Evolutionary conservation across 2,797 vertebrate species (phyloP).

Genomic region (Nannoperca australis): DNA sequence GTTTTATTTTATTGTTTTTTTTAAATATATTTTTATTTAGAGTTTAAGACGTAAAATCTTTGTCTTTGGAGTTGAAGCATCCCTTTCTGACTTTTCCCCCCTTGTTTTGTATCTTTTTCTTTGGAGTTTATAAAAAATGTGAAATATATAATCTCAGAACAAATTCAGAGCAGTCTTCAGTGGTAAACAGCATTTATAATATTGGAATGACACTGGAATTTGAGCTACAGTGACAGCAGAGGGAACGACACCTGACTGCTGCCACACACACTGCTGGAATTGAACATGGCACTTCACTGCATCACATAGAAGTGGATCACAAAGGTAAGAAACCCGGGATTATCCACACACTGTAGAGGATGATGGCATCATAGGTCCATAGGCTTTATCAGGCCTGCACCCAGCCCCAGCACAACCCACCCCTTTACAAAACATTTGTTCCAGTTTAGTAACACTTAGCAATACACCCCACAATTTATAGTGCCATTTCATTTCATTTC

Average conservation of each 20-base stretch:
- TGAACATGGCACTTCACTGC: slow-evolving; percentile 30
- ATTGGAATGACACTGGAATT: neutral
- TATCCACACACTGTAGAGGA: too few relatives aligned
- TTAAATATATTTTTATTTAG: too few relatives aligned
- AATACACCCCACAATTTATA: neutral
- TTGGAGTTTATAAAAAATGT: slow-evolving; percentile 1
- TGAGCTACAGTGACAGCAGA: neutral
- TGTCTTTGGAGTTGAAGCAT: neutral
- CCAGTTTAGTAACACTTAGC: neutral
- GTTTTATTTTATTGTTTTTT: too few relatives aligned
- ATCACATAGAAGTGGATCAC: slow-evolving; percentile 31
- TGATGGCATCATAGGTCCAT: neutral
- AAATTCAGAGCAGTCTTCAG: neutral
- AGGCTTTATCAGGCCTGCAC: neutral
- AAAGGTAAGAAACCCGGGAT: slow-evolving; percentile 51
- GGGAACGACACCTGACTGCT: slow-evolving; percentile 24
- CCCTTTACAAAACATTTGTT: neutral
- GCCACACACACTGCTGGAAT: slow-evolving; percentile 16
- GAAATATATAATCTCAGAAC: neutral
- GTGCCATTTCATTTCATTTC: neutral
- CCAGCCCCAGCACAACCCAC: neutral
- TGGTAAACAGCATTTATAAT: neutral
- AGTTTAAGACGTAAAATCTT: neutral
- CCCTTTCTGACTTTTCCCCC: neutral
- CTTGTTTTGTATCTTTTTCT: neutral